Evolutionary conservation across 2,888 invertebrate species (phyloP), one percentile per base, ranked within the genome.

Genomic region (Orthosia gracilis): DNA sequence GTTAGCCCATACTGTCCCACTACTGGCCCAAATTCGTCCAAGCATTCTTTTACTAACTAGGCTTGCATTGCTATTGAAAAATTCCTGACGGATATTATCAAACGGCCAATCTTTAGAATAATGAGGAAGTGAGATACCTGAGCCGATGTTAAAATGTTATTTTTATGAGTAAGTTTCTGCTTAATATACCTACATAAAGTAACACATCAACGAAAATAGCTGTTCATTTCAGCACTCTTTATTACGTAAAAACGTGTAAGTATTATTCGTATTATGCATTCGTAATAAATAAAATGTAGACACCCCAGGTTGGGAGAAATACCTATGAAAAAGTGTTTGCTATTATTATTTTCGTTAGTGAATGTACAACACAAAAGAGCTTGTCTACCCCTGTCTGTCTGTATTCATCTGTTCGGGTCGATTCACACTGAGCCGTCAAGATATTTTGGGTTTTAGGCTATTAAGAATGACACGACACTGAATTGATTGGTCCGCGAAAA

Each of bases 361-460:
- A 55, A 15, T 74, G 73, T 84, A 80, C 71, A 12, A 13, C 5
- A 57, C 58, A 76, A 74, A 78, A 69, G 54, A 67, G 15, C 59
- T 11, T 61, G 31, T 40, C 59, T 23, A n/a, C 17, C 52, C 12
- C 45, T 55, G 65, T 59, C 75, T 69, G 61, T 69, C 62, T 65
- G 75, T 76, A 73, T 74, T 58, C 69, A 26, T 31, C 54, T 59
- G 47, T 73, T 61, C 52, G 64, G 66, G 75, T 54, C 65, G 31
- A 40, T 71, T 67, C 57, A 67, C 47, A 73, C 66, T 69, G 57
- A 57, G 17, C 52, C 52, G 54, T 18, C 7, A 45, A 58, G 1
- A 49, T 57, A 71, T 73, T 71, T 69, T 3, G 17, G 4, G 9
- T 17, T 26, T 23, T 13, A 49, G 0, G 13, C 13, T 57, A 15